Base-by-base conservation (phyloP, 2,113 vertebrate species). In the Ochotona curzoniae region DNA sequence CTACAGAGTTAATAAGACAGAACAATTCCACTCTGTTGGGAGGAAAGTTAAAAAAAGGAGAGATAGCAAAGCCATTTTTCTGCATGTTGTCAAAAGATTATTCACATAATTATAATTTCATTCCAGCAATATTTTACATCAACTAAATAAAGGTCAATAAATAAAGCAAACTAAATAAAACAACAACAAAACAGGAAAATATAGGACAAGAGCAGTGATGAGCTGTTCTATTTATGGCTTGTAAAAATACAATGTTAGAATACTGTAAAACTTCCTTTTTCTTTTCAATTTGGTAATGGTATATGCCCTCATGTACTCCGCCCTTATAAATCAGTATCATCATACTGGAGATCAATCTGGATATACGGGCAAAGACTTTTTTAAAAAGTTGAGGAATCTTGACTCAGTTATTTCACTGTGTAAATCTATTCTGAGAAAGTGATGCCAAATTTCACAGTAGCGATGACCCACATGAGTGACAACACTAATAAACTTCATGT, bases 131-230 rank as follows among this genome's bases (percentile, higher is more conserved):
- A 61, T 47, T 54, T 14, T 11, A 7, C 51, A 70, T 61, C 9
- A 1, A 84, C 73, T 38, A 35, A 44, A 44, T 28, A 74, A 49
- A 79, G 17, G 87, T 12, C 17, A 8, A 7, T 26, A 70, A 25
- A 64, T 8, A 35, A 57, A 44, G 38, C 38, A 44, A 79, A 28
- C 25, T 3, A 25, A 64, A 47, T 3, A 26, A 47, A 80, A 49
- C 3, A 57, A 17, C 9, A 84, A n/a, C n/a, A n/a, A n/a, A n/a
- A n/a, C n/a, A 35, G 18, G 21, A 32, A 23, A 5, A 0, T 7
- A 3, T 4, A 13, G 17, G 11, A 2, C 1, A 14, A 9, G 3
- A 3, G 12, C 2, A 6, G 7, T 20, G 1, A 7, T 21, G 23
- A 83, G 69, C 11, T 5, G 60, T 66, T 90, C 92, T 69, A 83